Conservation (phyloP, 2,113 vertebrate genomes). For the Xiphias gladius region DNA sequence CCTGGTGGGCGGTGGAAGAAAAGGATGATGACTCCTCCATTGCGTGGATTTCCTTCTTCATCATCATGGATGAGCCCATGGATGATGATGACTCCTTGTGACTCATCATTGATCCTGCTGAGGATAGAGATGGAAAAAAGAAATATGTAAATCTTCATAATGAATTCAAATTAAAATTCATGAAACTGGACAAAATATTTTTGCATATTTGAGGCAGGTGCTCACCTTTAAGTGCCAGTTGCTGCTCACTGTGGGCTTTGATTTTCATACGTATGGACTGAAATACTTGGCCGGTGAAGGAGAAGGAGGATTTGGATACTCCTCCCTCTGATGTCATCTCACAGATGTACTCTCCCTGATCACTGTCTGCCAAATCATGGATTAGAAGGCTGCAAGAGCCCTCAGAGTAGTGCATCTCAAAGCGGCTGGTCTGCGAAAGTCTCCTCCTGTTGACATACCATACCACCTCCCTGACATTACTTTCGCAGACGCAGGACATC, state of each 20-base stretch:
- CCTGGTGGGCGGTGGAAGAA: constrained; percentile 83
- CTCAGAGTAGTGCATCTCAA: constrained; percentile 91
- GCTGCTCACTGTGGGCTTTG: constrained; percentile 83
- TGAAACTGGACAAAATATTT: not conserved
- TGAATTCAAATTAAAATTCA: not conserved
- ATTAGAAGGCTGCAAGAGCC: constrained; percentile 94
- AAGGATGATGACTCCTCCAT: constrained; percentile 76
- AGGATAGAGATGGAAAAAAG: constrained; percentile 4
- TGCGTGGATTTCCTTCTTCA: constrained; percentile 72
- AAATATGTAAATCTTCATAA: not conserved
- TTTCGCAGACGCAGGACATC: constrained; percentile 92
- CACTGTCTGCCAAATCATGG: constrained; percentile 87
- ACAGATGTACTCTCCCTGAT: constrained; percentile 95
- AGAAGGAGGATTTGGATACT: constrained; percentile 91
- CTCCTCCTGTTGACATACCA: constrained; percentile 94
- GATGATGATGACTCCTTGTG: constrained; percentile 66
- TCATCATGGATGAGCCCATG: constrained; percentile 54
- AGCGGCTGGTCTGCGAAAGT: constrained; percentile 90
- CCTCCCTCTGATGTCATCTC: constrained; percentile 93
- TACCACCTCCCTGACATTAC: constrained; percentile 89
- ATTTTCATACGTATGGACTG: constrained; percentile 90
- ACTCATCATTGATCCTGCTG: constrained; percentile 76
- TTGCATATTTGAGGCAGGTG: not conserved
- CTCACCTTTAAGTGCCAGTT: constrained; percentile 85
- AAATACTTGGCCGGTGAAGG: constrained; percentile 92